These are phyloP conservation scores for Teleopsis dalmanni DNA, from an alignment of 1,140 invertebrate species.

Conservation along the genomic window DNA sequence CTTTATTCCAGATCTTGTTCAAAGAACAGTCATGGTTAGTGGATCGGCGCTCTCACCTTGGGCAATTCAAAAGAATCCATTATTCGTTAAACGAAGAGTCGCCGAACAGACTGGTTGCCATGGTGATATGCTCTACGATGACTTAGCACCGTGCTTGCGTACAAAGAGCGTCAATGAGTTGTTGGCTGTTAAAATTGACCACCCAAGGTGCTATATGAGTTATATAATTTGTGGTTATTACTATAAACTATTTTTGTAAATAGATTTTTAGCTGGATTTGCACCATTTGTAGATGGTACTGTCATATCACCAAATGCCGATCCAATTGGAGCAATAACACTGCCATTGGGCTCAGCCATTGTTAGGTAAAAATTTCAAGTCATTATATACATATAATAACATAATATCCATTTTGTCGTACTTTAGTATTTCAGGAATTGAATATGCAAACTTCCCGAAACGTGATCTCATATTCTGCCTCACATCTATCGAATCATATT, in stretches of 20 bases:
- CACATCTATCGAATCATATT: constrained; percentile 66
- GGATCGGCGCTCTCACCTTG: constrained; percentile 92
- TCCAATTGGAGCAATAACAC: constrained; percentile 29
- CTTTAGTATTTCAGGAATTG: constrained; percentile 56
- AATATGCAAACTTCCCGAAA: constrained; percentile 76
- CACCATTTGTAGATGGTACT: constrained; percentile 80
- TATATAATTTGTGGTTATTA: neutral
- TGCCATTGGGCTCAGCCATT: constrained; percentile 42
- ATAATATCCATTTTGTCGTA: constrained; percentile 8
- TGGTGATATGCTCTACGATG: constrained; percentile 66
- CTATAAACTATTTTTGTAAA: neutral
- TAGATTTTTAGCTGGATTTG: constrained; percentile 77
- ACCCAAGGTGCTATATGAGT: constrained; percentile 50
- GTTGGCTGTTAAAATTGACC: constrained; percentile 62
- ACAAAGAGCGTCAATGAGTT: constrained; percentile 63
- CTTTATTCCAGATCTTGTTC: constrained; percentile 67
- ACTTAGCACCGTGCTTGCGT: constrained; percentile 75
- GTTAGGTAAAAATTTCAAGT: constrained; percentile 26
- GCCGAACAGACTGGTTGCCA: constrained; percentile 71
- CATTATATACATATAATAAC: constrained; percentile 19
- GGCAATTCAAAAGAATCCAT: constrained; percentile 83
- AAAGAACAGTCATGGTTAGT: constrained; percentile 84
- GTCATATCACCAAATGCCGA: constrained; percentile 55
- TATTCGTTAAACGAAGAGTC: constrained; percentile 69
- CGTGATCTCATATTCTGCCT: constrained; percentile 69